Percentiles rank a stretch among this genome's conserved stretches.
These are phyloP conservation scores for Acanthiza pusilla DNA, from an alignment of 2,797 vertebrate species.

Conservation along the genomic window DNA sequence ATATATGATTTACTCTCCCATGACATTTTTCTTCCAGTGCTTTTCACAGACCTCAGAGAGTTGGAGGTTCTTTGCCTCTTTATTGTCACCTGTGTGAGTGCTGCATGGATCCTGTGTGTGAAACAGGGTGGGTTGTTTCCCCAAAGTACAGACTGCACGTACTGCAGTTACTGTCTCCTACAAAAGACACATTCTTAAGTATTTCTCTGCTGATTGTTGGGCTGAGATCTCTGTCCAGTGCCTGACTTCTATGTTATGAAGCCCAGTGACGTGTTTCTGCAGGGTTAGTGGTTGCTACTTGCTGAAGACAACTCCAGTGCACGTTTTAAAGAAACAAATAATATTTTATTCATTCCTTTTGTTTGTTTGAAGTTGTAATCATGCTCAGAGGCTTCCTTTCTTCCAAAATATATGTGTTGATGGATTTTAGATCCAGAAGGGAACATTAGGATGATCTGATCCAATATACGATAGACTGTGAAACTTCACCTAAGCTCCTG, in stretches of 20 bases:
- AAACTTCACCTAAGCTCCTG: neutral
- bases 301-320: neutral
- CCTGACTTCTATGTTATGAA: neutral
- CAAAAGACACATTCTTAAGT: rapidly evolving
- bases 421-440: neutral
- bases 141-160: neutral
- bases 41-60: neutral
- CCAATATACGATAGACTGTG: neutral
- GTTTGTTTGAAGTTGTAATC: neutral
- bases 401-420: neutral
- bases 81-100: neutral
- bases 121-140: rapidly evolving
- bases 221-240: neutral
- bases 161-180: neutral
- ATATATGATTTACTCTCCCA: rapidly evolving
- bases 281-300: neutral
- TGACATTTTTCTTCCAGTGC: neutral
- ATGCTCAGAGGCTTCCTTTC: neutral
- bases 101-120: neutral
- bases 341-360: neutral
- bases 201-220: neutral
- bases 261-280: neutral
- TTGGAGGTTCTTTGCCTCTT: neutral
- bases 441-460: neutral
- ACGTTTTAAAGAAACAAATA: neutral